Conservation (phyloP, 1,140 invertebrate genomes). For the Notospermus geniculatus region DNA sequence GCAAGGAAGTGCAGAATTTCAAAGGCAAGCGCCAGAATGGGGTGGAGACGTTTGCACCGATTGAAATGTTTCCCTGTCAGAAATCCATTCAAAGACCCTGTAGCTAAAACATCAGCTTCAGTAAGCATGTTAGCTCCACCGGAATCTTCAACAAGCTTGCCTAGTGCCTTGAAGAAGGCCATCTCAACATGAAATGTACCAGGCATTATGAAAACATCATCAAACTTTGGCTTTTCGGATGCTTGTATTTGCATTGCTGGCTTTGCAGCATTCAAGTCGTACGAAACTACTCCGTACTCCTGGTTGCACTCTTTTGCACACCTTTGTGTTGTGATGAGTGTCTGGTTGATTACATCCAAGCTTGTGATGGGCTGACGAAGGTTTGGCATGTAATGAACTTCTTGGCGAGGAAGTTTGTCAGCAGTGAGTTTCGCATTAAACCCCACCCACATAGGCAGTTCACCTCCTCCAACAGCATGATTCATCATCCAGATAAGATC, state of each 20-base stretch:
- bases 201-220: slow-evolving; percentile 57
- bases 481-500: slow-evolving; percentile 4
- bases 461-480: background rate
- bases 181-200: slow-evolving; percentile 58
- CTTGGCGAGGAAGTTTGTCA: slow-evolving; percentile 4
- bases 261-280: slow-evolving; percentile 53
- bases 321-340: slow-evolving; percentile 41
- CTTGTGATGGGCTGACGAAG: slow-evolving; percentile 14
- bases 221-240: slow-evolving; percentile 38
- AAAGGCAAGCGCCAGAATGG: slow-evolving; percentile 50
- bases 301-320: slow-evolving; percentile 35
- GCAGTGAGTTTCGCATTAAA: slow-evolving; percentile 4
- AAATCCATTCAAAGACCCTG: slow-evolving; percentile 55
- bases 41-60: slow-evolving; percentile 57
- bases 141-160: slow-evolving; percentile 55
- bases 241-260: slow-evolving; percentile 49
- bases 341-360: slow-evolving; percentile 43
- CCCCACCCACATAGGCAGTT: background rate
- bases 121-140: slow-evolving; percentile 54
- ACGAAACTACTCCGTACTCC: slow-evolving; percentile 43
- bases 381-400: slow-evolving; percentile 18
- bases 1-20: slow-evolving; percentile 54
- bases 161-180: slow-evolving; percentile 58
- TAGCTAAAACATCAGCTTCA: slow-evolving; percentile 50
- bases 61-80: slow-evolving; percentile 57